Conservation (phyloP, 2,113 vertebrate genomes). For the Poeciliopsis turrubarensis region DNA sequence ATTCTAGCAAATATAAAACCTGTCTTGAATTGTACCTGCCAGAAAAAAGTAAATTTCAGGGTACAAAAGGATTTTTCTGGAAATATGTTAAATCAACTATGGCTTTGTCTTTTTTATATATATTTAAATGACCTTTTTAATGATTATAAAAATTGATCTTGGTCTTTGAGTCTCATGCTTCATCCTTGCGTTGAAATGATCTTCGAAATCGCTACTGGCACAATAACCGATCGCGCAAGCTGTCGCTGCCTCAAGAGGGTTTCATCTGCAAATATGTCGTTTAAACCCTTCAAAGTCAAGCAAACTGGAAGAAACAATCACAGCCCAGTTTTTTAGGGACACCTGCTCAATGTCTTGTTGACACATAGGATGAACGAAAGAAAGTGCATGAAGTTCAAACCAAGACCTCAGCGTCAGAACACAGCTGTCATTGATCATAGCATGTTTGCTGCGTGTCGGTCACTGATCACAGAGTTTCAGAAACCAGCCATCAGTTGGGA, state of each 20-base stretch:
- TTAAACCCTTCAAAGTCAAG: conserved; percentile 9
- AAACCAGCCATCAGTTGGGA: too few species aligned
- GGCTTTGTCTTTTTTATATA: not conserved
- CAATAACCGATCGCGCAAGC: conserved; percentile 2
- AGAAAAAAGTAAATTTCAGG: not conserved
- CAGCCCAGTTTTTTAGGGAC: too few species aligned
- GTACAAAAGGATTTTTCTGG: not conserved
- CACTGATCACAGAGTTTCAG: too few species aligned
- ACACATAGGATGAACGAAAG: too few species aligned
- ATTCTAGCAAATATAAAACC: not conserved
- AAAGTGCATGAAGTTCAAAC: too few species aligned
- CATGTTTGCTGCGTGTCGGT: too few species aligned
- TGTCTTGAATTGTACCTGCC: not conserved
- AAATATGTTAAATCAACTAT: not conserved
- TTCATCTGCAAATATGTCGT: conserved; percentile 10
- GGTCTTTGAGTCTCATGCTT: not conserved
- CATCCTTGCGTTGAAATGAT: conserved; percentile 8
- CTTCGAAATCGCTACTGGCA: conserved; percentile 10
- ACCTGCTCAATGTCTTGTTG: too few species aligned
- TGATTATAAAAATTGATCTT: not conserved
- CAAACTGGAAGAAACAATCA: not conserved
- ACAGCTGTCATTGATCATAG: too few species aligned
- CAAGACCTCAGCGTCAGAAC: too few species aligned
- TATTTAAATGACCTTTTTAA: not conserved
- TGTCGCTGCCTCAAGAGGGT: conserved; percentile 4